A percentile compares a stretch with the other conserved stretches of the same genome.
These are phyloP conservation scores for Loripinus fragilis DNA, from an alignment of 2,888 invertebrate species.

Conservation along the genomic window DNA sequence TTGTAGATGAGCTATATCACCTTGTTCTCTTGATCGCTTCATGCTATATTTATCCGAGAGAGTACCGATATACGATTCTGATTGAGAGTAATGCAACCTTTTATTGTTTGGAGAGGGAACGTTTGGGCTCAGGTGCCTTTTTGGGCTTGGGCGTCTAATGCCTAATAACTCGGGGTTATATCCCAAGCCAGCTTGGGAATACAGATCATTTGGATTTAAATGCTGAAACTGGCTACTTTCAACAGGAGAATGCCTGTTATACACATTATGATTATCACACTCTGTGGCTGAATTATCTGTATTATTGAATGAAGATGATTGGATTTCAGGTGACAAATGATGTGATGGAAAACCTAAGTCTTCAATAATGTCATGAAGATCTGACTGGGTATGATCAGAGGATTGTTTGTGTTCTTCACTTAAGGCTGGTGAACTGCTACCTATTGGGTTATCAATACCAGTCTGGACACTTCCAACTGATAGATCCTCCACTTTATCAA, in stretches of 20 bases:
- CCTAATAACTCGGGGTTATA: constrained; percentile 73
- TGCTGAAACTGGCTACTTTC: constrained; percentile 75
- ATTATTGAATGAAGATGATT: background rate
- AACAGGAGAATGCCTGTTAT: constrained; percentile 73
- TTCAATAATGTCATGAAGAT: background rate
- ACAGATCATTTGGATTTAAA: constrained; percentile 72
- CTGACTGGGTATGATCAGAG: background rate
- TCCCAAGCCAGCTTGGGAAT: constrained; percentile 76
- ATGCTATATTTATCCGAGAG: constrained; percentile 62
- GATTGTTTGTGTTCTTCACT: background rate
- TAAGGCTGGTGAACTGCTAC: background rate
- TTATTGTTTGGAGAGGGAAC: constrained; percentile 35
- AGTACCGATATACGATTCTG: constrained; percentile 64
- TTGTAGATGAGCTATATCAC: constrained; percentile 71
- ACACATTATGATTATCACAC: constrained; percentile 34
- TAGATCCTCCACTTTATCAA: background rate
- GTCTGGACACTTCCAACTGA: background rate
- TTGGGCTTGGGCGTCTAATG: constrained; percentile 59
- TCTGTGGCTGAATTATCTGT: background rate
- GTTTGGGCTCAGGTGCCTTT: constrained; percentile 30
- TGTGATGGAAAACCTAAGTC: background rate
- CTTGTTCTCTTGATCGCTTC: constrained; percentile 73
- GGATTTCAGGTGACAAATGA: background rate
- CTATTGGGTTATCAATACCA: background rate
- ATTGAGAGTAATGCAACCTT: constrained; percentile 65